These are phyloP conservation scores for Andrena marginata DNA, from an alignment of 2,888 invertebrate genomes.

Conservation along the genomic window DNA sequence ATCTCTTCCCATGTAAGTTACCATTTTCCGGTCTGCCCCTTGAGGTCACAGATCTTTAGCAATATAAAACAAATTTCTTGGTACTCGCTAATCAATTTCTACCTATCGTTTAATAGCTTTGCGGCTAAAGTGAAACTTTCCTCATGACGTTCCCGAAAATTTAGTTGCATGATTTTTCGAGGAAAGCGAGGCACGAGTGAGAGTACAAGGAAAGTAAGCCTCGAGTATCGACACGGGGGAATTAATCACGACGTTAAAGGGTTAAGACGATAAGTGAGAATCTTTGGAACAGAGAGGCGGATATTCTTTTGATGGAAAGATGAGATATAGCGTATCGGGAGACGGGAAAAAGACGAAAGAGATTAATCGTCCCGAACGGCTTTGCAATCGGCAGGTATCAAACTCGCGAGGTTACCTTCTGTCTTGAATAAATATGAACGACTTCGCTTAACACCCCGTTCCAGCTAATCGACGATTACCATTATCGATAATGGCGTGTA, in stretches of 20 bases:
- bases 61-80: too few species aligned
- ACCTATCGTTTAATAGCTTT: not conserved
- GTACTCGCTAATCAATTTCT: too few species aligned
- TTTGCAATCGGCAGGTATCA: constrained; percentile 54
- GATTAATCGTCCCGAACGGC: constrained; percentile 49
- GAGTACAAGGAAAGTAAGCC: constrained; percentile 4
- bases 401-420: constrained; percentile 32
- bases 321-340: constrained; percentile 44
- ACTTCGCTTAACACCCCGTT: constrained; percentile 24
- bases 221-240: constrained; percentile 35
- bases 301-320: constrained; percentile 54
- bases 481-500: constrained; percentile 34
- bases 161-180: not conserved
- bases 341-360: constrained; percentile 54
- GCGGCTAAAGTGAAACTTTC: not conserved
- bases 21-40: too few species aligned
- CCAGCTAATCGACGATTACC: constrained; percentile 17
- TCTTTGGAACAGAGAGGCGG: constrained; percentile 17
- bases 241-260: constrained; percentile 58
- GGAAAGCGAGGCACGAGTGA: not conserved
- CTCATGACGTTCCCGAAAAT: not conserved
- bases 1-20: too few species aligned
- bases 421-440: constrained; percentile 45
- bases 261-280: constrained; percentile 54
- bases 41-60: too few species aligned